Evolutionary conservation across 2,888 invertebrate genomes (phyloP).

Genomic region (Plagodis pulveraria): DNA sequence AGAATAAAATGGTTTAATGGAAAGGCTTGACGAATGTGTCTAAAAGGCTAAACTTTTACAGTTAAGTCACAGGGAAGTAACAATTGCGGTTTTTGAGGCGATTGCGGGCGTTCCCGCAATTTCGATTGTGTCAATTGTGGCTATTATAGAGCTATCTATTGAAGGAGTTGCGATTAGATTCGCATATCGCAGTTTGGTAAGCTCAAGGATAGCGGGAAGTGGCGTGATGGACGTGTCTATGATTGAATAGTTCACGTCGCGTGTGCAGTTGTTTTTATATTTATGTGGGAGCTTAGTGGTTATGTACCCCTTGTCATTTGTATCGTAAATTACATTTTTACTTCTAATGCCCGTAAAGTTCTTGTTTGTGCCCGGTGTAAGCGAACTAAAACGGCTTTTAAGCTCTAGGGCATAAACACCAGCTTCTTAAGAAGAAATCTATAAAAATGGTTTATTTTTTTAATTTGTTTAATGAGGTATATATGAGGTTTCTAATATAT

Average conservation of each 20-base stretch:
- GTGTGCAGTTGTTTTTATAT: slow-evolving; percentile 8
- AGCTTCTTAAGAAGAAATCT: too few relatives aligned
- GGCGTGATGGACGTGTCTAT: slow-evolving; percentile 30
- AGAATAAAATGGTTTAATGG: slow-evolving; percentile 14
- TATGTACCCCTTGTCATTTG: not conserved
- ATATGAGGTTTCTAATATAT: too few relatives aligned
- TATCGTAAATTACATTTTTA: too few relatives aligned
- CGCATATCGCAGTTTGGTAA: slow-evolving; percentile 43
- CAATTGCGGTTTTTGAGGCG: slow-evolving; percentile 44
- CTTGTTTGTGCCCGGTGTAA: too few relatives aligned
- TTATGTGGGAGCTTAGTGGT: not conserved
- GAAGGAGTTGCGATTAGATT: slow-evolving; percentile 58
- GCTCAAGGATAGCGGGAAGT: slow-evolving; percentile 30
- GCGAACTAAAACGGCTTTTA: too few relatives aligned
- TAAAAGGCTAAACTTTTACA: slow-evolving; percentile 38
- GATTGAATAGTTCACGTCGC: slow-evolving; percentile 30
- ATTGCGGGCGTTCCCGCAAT: slow-evolving; percentile 53
- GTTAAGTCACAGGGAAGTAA: slow-evolving; percentile 34
- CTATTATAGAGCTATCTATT: slow-evolving; percentile 34
- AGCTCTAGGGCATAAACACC: too few relatives aligned
- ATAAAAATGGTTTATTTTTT: too few relatives aligned
- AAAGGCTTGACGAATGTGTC: slow-evolving; percentile 35
- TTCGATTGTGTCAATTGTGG: slow-evolving; percentile 65
- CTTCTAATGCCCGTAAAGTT: too few relatives aligned
- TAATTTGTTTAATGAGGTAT: too few relatives aligned